phyloP scores from a whole-genome alignment of 1,140 invertebrate species.

The Sminthurinus signatus region DNA sequence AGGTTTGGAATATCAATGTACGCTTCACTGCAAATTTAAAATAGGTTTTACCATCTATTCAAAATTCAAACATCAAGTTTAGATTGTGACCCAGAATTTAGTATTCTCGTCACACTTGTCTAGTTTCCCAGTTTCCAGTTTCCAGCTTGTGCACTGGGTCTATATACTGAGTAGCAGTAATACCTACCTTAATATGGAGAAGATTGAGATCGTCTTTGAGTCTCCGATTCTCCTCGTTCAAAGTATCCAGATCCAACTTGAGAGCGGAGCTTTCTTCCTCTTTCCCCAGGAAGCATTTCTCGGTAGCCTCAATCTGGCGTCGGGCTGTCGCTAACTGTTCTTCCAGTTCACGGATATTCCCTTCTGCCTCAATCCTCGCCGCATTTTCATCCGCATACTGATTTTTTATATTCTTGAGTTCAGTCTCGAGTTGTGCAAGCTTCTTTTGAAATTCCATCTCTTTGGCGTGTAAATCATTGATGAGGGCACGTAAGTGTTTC shows the following conservation, averaged over 20 bases:
- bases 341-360: constrained; percentile 36
- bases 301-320: constrained; percentile 36
- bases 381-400: constrained; percentile 33
- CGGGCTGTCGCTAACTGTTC: constrained; percentile 38
- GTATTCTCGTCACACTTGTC: too few species aligned
- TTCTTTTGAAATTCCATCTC: constrained; percentile 41
- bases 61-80: too few species aligned
- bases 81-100: too few species aligned
- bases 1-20: too few species aligned
- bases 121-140: too few species aligned
- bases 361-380: constrained; percentile 29
- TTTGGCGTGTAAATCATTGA: constrained; percentile 41
- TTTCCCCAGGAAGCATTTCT: constrained; percentile 38
- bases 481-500: constrained; percentile 34
- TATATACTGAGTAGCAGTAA: too few species aligned
- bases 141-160: too few species aligned
- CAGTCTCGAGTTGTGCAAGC: constrained; percentile 38
- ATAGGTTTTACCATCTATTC: too few species aligned
- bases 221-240: constrained; percentile 44
- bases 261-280: constrained; percentile 43
- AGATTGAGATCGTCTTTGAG: constrained; percentile 43
- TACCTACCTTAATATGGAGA: constrained; percentile 34
- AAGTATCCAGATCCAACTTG: constrained; percentile 44
- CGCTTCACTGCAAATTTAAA: too few species aligned
- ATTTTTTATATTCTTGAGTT: constrained; percentile 37